phyloP scores from a whole-genome alignment of 2,888 invertebrate species.

The Stenodera caucasica region DNA sequence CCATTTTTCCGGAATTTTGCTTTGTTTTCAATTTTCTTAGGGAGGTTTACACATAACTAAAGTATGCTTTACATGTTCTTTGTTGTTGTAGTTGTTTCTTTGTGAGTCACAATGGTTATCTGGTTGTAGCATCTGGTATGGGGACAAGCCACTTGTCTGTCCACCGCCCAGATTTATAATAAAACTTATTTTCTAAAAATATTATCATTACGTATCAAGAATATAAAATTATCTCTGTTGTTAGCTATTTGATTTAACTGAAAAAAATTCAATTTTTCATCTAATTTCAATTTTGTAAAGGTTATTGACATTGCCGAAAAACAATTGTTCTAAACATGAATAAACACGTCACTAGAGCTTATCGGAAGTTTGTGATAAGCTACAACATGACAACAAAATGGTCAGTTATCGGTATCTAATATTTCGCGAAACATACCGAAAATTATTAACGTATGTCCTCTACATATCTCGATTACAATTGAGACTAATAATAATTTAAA shows the following conservation, averaged over 20 bases:
- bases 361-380: conserved; percentile 20
- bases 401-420: conserved; percentile 22
- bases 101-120: conserved; percentile 24
- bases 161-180: conserved; percentile 26
- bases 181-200: conserved; percentile 1
- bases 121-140: conserved; percentile 20
- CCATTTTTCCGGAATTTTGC: too few species aligned
- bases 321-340: neutral
- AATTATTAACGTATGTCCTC: conserved; percentile 9
- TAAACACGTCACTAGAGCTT: conserved; percentile 18
- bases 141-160: conserved; percentile 22
- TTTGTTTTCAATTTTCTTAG: too few species aligned
- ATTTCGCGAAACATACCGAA: neutral
- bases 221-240: conserved; percentile 19
- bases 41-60: conserved; percentile 10
- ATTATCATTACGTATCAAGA: conserved; percentile 8
- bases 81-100: conserved; percentile 16
- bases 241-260: too few species aligned
- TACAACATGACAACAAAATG: conserved; percentile 20
- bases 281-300: too few species aligned
- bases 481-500: too few species aligned
- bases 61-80: conserved; percentile 13
- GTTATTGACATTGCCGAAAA: neutral
- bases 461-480: conserved; percentile 10
- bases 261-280: too few species aligned